phyloP scores from a whole-genome alignment of 2,797 vertebrate genomes.

The Phoxinus dragarum region DNA sequence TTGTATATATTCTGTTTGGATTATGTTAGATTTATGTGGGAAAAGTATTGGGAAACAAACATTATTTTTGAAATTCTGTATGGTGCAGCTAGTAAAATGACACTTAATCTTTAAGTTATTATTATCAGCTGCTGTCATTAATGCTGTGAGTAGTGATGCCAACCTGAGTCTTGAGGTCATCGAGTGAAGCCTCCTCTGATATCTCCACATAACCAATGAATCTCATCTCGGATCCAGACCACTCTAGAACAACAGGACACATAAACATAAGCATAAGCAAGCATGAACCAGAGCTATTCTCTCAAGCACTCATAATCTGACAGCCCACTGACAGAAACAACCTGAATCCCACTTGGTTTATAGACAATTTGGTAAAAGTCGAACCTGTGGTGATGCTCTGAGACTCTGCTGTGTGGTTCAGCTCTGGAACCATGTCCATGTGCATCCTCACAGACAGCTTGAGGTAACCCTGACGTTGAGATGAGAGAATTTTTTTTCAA shows the following conservation, averaged over 20 bases:
- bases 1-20: neutral
- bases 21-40: neutral
- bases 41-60: neutral
- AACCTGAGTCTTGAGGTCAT: constrained; percentile 92
- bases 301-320: neutral
- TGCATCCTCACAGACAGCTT: constrained; percentile 86
- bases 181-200: constrained; percentile 84
- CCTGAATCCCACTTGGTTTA: neutral
- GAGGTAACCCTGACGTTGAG: constrained; percentile 84
- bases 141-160: constrained; percentile 30
- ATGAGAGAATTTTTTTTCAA: neutral
- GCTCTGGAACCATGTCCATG: constrained; percentile 55
- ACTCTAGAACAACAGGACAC: constrained; percentile 40
- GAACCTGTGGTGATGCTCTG: constrained; percentile 64
- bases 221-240: constrained; percentile 66
- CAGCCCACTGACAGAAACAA: neutral
- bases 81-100: neutral
- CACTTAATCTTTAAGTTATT: neutral
- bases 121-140: neutral
- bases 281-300: neutral
- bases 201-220: constrained; percentile 85
- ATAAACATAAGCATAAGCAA: neutral
- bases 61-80: too few relatives aligned
- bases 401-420: constrained; percentile 63
- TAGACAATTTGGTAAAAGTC: neutral